Evolutionary conservation across 1,140 invertebrate genomes (phyloP).

Genomic region (Venustaconcha ellipsiformis): DNA sequence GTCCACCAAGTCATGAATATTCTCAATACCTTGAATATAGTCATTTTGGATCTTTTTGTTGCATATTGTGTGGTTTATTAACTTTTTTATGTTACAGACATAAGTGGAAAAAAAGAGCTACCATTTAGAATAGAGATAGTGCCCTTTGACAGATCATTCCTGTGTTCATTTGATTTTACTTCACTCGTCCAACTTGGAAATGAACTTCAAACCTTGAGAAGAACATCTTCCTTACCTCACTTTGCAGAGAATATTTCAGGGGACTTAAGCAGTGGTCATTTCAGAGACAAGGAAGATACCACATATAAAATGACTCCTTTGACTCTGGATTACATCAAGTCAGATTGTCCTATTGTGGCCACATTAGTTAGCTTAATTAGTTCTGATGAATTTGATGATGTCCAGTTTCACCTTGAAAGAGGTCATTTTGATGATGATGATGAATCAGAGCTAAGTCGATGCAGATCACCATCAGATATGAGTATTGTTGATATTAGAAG

Average conservation of each 20-base stretch:
- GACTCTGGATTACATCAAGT: conserved; percentile 63
- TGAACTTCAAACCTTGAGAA: no score
- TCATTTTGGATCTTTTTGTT: no score
- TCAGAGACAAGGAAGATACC: conserved; percentile 12
- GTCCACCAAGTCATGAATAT: no score
- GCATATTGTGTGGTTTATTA: no score
- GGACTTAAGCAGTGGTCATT: conserved; percentile 2
- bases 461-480: conserved; percentile 55
- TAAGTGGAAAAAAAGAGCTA: conserved; percentile 43
- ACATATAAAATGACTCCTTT: conserved; percentile 54
- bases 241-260: conserved; percentile 1
- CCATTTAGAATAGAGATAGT: conserved; percentile 45
- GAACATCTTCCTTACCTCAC: neutral
- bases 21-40: no score
- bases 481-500: conserved; percentile 62
- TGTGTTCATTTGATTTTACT: conserved; percentile 43
- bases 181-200: conserved; percentile 9
- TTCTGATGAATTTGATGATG: conserved; percentile 59
- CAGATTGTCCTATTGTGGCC: conserved; percentile 57
- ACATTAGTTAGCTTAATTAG: conserved; percentile 64
- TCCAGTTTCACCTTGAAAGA: no score
- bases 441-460: conserved; percentile 13
- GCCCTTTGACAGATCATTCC: conserved; percentile 35
- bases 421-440: conserved; percentile 45
- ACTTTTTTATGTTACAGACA: conserved; percentile 46